These are phyloP conservation scores for Pteromalus puparum DNA, from an alignment of 1,140 invertebrate species.

Conservation along the genomic window DNA sequence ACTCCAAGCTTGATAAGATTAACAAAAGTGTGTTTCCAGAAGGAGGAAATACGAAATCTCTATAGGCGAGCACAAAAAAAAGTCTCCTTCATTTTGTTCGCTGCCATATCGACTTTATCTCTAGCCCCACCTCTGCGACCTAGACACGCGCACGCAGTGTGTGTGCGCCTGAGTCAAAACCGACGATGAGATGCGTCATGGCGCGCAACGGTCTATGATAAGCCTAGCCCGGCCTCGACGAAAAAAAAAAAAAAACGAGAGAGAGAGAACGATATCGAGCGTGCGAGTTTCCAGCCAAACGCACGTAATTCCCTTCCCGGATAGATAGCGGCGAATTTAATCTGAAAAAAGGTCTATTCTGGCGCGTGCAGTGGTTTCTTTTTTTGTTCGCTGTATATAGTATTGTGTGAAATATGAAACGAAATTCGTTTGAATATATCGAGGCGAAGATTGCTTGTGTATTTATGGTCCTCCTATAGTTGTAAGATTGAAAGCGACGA, in stretches of 20 bases:
- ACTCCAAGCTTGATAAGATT: no score
- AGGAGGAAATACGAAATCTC: no score
- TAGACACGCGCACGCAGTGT: neutral
- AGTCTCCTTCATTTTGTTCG: neutral
- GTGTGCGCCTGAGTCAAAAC: slow-evolving; percentile 16
- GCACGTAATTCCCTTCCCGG: slow-evolving; percentile 11
- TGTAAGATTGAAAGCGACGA: no score
- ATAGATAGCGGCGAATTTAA: slow-evolving; percentile 33
- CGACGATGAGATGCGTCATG: slow-evolving; percentile 33
- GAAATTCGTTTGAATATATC: no score
- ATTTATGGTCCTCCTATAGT: no score
- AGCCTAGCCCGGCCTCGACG: slow-evolving; percentile 19
- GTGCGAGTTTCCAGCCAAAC: neutral
- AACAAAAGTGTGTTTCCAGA: no score
- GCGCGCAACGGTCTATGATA: slow-evolving; percentile 15
- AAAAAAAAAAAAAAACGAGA: neutral
- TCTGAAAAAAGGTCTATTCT: neutral
- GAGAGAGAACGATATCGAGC: neutral
- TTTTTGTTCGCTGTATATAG: no score
- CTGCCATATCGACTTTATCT: neutral
- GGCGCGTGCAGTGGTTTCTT: no score
- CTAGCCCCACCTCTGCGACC: neutral
- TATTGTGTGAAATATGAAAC: no score
- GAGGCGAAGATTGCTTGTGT: no score
- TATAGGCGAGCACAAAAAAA: neutral